phyloP scores from a whole-genome alignment of 2,113 vertebrate species.

The Thamnophis sirtalis region DNA sequence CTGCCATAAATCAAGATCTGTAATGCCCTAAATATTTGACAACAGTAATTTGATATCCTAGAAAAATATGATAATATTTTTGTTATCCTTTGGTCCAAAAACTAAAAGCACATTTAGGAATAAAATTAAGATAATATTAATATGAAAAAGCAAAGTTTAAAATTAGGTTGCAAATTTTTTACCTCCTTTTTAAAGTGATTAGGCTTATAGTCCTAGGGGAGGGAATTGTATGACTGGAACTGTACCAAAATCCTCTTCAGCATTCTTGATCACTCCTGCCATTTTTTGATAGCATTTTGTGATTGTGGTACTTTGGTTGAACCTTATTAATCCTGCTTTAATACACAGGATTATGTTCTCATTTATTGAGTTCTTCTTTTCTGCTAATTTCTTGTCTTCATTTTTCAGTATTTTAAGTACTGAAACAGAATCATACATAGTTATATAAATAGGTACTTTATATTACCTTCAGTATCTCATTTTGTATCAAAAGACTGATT shows the following conservation, averaged over 20 bases:
- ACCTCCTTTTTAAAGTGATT: not conserved
- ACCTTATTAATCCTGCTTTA: not conserved
- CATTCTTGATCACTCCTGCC: not conserved
- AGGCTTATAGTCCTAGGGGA: not conserved
- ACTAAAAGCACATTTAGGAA: not conserved
- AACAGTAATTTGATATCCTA: not conserved
- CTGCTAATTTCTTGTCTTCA: not conserved
- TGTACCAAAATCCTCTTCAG: not conserved
- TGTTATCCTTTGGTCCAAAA: not conserved
- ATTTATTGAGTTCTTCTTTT: not conserved
- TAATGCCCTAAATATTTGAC: not conserved
- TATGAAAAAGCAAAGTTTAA: not conserved
- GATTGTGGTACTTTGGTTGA: not conserved
- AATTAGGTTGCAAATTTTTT: not conserved
- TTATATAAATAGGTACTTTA: not conserved
- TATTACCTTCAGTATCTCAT: not conserved
- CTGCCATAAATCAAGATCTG: not conserved
- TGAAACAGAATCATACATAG: not conserved
- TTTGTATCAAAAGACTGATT: slow-evolving; percentile 16
- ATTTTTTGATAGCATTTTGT: not conserved
- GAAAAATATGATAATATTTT: not conserved
- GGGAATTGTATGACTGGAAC: not conserved
- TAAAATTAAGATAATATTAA: not conserved
- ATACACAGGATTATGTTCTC: not conserved
- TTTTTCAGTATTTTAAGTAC: not conserved